Conservation (phyloP, 1,140 invertebrate species). For the Temnothorax longispinosus region DNA sequence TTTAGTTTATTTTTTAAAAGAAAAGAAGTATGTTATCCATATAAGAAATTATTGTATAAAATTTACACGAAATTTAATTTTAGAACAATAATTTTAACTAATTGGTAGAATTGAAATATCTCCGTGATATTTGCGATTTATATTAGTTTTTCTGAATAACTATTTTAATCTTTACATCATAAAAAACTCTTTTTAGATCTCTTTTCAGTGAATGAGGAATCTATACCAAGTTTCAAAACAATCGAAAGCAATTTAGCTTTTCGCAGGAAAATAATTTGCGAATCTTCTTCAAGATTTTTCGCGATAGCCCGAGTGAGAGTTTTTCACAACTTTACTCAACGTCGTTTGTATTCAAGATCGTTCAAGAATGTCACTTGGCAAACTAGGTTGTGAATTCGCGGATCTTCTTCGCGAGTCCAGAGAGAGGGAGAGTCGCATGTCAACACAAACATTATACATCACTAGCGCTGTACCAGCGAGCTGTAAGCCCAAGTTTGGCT, state of each 20-base stretch:
- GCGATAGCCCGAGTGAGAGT: not conserved
- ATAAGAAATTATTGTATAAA: not conserved
- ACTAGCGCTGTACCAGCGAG: not conserved
- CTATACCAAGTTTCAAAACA: not conserved
- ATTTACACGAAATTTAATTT: not conserved
- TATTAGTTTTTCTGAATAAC: not conserved
- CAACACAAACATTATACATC: conserved; percentile 32
- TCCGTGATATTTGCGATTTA: not conserved
- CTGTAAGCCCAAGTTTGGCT: conserved; percentile 62
- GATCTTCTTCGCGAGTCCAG: not conserved
- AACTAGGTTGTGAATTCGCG: not conserved
- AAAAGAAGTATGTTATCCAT: not conserved
- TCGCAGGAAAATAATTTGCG: not conserved
- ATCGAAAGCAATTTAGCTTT: not conserved
- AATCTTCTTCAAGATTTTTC: conserved; percentile 16
- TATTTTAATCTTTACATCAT: not conserved
- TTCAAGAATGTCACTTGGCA: not conserved
- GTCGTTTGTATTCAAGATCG: not conserved
- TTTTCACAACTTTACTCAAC: not conserved
- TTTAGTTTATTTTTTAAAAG: not conserved
- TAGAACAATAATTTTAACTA: not conserved
- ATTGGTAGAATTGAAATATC: not conserved
- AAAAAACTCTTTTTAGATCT: not conserved
- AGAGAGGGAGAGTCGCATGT: not conserved
- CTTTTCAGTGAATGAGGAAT: not conserved